Evolutionary conservation across 2,797 vertebrate genomes (phyloP).

Genomic region (Microchirus variegatus): DNA sequence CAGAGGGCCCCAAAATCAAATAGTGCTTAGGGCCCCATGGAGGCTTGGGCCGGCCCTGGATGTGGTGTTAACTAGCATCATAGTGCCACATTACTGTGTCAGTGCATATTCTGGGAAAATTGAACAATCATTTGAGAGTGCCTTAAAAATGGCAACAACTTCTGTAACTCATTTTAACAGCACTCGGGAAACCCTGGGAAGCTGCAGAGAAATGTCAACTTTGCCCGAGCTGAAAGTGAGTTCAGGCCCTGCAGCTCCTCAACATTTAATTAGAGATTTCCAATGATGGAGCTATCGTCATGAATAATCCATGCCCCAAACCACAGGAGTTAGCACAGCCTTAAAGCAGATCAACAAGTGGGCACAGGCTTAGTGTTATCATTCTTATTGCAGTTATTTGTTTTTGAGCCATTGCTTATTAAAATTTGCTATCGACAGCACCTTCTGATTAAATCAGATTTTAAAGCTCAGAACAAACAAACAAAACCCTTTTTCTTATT

Average conservation of each 20-base stretch:
- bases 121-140: background rate
- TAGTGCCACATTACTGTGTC: background rate
- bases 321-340: conserved; percentile 52
- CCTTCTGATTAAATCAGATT: conserved; percentile 43
- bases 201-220: conserved; percentile 37
- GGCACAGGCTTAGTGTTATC: conserved; percentile 49
- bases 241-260: conserved; percentile 38
- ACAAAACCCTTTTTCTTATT: conserved; percentile 42
- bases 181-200: too few relatives aligned
- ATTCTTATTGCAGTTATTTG: conserved; percentile 38
- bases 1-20: too few relatives aligned
- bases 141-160: conserved; percentile 8
- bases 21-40: too few relatives aligned
- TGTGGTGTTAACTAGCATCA: too few relatives aligned
- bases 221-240: conserved; percentile 47
- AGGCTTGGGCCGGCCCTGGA: too few relatives aligned
- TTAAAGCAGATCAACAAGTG: conserved; percentile 57
- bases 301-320: conserved; percentile 69
- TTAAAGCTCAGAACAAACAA: conserved; percentile 38
- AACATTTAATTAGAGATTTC: conserved; percentile 68
- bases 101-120: conserved; percentile 1
- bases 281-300: conserved; percentile 55
- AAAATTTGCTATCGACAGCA: conserved; percentile 16
- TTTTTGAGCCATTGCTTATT: conserved; percentile 42
- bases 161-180: conserved; percentile 17